Percentiles rank a stretch among this genome's conserved stretches.
phyloP scores from a whole-genome alignment of 2,113 vertebrate genomes.

The Notothenia rossii region DNA sequence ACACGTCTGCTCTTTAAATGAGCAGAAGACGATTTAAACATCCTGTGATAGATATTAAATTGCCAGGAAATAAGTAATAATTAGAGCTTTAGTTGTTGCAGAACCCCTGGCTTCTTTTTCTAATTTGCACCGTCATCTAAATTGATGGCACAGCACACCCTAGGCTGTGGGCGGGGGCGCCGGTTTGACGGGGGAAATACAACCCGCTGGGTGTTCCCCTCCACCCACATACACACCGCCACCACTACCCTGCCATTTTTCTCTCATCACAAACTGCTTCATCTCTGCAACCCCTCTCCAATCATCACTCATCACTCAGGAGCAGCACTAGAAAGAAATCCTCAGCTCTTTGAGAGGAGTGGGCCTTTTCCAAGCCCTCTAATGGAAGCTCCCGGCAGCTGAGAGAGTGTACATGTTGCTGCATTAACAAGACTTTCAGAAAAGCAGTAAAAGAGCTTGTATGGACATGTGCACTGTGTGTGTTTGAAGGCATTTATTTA shows the following conservation, averaged over 20 bases:
- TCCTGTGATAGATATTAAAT: slow-evolving; percentile 40
- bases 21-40: slow-evolving; percentile 41
- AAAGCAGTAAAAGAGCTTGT: slow-evolving; percentile 4
- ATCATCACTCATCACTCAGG: slow-evolving; percentile 35
- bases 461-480: neutral
- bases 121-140: slow-evolving; percentile 40
- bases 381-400: slow-evolving; percentile 18
- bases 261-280: slow-evolving; percentile 33
- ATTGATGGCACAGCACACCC: neutral
- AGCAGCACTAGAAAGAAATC: slow-evolving; percentile 38
- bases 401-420: slow-evolving; percentile 5
- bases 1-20: slow-evolving; percentile 39
- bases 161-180: slow-evolving; percentile 15
- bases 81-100: slow-evolving; percentile 31
- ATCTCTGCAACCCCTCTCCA: slow-evolving; percentile 18
- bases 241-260: slow-evolving; percentile 22
- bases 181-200: slow-evolving; percentile 20
- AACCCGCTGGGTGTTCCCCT: slow-evolving; percentile 35
- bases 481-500: neutral
- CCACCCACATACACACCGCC: neutral
- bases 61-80: slow-evolving; percentile 44
- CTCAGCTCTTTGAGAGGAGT: slow-evolving; percentile 23
- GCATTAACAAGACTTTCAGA: slow-evolving; percentile 6
- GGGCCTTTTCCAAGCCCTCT: slow-evolving; percentile 23
- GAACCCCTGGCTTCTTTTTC: slow-evolving; percentile 3